These are phyloP conservation scores for Germaria angustata DNA, from an alignment of 2,888 invertebrate genomes.

Conservation along the genomic window DNA sequence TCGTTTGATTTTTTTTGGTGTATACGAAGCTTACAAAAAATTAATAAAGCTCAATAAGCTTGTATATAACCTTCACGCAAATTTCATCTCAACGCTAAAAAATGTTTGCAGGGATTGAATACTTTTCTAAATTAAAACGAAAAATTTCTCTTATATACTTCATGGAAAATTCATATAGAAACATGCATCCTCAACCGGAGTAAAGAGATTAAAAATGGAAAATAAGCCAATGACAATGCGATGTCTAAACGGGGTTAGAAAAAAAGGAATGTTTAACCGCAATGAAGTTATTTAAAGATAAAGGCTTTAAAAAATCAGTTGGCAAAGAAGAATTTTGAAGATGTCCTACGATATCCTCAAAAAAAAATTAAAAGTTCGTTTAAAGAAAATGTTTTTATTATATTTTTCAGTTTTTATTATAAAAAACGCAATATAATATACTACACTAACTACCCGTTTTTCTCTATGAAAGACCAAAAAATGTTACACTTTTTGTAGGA, in stretches of 20 bases:
- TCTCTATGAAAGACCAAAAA: no score
- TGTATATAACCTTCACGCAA: no score
- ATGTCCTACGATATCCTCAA: neutral
- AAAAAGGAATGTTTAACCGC: constrained; percentile 13
- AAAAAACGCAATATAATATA: no score
- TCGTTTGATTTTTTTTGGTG: no score
- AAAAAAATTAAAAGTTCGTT: neutral
- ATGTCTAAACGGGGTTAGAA: neutral
- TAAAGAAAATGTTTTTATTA: no score
- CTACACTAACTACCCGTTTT: no score
- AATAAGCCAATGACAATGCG: constrained; percentile 68
- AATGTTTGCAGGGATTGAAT: constrained; percentile 1
- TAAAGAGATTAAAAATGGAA: neutral
- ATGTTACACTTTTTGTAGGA: no score
- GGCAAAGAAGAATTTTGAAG: neutral
- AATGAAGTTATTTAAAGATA: neutral
- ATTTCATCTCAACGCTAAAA: neutral
- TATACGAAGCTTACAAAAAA: no score
- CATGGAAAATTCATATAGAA: constrained; percentile 16
- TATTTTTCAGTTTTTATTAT: no score
- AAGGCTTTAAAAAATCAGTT: neutral
- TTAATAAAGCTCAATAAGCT: no score
- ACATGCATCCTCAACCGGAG: neutral
- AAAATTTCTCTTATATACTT: constrained; percentile 16
- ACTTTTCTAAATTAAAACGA: constrained; percentile 2